Conservation (phyloP, 2,888 invertebrate genomes). For the Timema podura region DNA sequence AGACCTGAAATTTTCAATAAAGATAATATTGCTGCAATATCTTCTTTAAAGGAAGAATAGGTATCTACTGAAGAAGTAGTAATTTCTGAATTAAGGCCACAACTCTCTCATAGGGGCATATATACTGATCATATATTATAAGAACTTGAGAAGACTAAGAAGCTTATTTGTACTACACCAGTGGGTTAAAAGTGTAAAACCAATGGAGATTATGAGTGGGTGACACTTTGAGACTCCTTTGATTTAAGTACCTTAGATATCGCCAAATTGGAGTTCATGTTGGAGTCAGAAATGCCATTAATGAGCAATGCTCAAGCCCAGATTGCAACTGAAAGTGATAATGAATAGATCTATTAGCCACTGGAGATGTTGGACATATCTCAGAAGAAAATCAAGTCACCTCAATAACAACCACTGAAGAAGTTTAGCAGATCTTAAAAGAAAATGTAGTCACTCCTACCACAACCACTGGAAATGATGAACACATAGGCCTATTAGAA, state of each 20-base stretch:
- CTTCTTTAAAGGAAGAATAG: not conserved
- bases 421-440: too few species aligned
- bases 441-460: too few species aligned
- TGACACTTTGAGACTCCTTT: conserved; percentile 2
- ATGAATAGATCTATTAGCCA: not conserved
- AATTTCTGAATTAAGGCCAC: not conserved
- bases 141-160: conserved; percentile 14
- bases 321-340: not conserved
- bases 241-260: conserved; percentile 7
- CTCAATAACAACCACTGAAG: not conserved
- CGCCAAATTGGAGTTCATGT: not conserved
- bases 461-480: too few species aligned
- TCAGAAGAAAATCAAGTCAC: not conserved
- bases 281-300: conserved; percentile 8
- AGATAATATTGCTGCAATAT: not conserved
- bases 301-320: not conserved
- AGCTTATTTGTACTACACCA: not conserved
- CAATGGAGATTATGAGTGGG: not conserved
- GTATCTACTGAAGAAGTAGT: conserved; percentile 12
- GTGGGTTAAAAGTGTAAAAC: not conserved
- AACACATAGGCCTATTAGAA: not conserved
- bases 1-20: conserved; percentile 24
- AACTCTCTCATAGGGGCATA: conserved; percentile 13
- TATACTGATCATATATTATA: conserved; percentile 13
- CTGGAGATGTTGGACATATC: not conserved